Evolutionary conservation across 2,113 vertebrate species (phyloP).

Genomic region (Genyomyrus donnyi): DNA sequence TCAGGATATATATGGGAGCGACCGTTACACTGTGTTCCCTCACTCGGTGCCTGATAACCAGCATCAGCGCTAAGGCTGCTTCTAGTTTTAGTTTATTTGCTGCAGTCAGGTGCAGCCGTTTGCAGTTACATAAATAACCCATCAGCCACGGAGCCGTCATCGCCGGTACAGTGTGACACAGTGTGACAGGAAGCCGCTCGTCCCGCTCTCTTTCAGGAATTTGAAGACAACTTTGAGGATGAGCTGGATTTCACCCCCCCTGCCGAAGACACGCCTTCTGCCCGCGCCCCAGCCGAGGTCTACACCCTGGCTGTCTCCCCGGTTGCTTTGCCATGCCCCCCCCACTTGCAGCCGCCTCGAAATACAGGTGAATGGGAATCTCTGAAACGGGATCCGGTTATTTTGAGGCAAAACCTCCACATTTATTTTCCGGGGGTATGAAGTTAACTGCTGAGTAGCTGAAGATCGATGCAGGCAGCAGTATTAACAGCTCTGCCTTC

Average conservation of each 20-base stretch:
- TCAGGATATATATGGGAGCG: neutral
- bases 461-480: too few relatives aligned
- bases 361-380: conserved; percentile 61
- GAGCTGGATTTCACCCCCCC: conserved; percentile 96
- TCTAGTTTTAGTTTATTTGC: neutral
- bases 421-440: neutral
- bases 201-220: conserved; percentile 66
- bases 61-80: neutral
- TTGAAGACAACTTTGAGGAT: conserved; percentile 97
- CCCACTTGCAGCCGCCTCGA: conserved; percentile 70
- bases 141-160: neutral
- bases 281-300: conserved; percentile 89
- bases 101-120: neutral
- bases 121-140: neutral
- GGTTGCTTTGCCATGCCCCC: conserved; percentile 75
- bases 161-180: neutral
- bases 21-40: neutral
- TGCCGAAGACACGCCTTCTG: conserved; percentile 92
- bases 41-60: neutral
- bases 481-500: neutral
- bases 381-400: neutral
- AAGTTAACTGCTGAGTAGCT: neutral
- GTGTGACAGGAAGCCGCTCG: neutral
- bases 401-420: neutral
- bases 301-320: conserved; percentile 87